These are phyloP conservation scores for Orius insidiosus DNA, from an alignment of 1,140 invertebrate genomes.

Conservation along the genomic window DNA sequence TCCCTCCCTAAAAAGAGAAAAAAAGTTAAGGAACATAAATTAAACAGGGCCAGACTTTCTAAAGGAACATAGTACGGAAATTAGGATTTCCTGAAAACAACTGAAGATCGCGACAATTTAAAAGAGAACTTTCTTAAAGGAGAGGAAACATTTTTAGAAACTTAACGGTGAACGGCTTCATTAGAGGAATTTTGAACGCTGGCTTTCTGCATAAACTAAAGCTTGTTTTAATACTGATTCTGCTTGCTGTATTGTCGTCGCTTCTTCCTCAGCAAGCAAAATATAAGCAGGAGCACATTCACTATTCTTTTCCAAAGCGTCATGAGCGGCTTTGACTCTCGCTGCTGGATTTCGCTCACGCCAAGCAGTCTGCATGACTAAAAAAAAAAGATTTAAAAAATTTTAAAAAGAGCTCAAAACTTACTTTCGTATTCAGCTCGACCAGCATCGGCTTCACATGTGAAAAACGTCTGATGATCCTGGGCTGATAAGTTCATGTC, in stretches of 20 bases:
- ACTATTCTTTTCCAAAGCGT: conserved; percentile 73
- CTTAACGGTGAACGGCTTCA: conserved; percentile 58
- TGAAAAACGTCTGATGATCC: conserved; percentile 97
- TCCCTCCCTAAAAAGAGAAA: conserved; percentile 43
- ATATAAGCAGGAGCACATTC: conserved; percentile 94
- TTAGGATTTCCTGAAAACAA: too few relatives aligned
- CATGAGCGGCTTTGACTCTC: conserved; percentile 80
- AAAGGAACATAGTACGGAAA: too few relatives aligned
- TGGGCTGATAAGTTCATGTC: conserved; percentile 98
- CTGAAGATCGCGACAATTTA: too few relatives aligned
- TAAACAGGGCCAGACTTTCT: too few relatives aligned
- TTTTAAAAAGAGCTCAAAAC: conserved; percentile 15
- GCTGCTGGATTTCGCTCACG: conserved; percentile 83
- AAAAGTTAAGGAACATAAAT: neutral
- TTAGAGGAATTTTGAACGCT: conserved; percentile 7
- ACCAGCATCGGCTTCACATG: conserved; percentile 75
- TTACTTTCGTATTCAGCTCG: conserved; percentile 83
- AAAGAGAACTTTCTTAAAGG: too few relatives aligned
- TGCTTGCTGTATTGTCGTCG: conserved; percentile 74
- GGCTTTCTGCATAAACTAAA: conserved; percentile 64
- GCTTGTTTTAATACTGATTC: conserved; percentile 71
- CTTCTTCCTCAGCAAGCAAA: conserved; percentile 89
- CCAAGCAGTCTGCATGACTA: conserved; percentile 95
- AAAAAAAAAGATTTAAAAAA: conserved; percentile 17
- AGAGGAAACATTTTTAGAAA: conserved; percentile 17